A percentile compares a stretch with the other conserved stretches of the same genome.
Conservation (phyloP, 2,113 vertebrate genomes). For the Ginglymostoma cirratum region DNA sequence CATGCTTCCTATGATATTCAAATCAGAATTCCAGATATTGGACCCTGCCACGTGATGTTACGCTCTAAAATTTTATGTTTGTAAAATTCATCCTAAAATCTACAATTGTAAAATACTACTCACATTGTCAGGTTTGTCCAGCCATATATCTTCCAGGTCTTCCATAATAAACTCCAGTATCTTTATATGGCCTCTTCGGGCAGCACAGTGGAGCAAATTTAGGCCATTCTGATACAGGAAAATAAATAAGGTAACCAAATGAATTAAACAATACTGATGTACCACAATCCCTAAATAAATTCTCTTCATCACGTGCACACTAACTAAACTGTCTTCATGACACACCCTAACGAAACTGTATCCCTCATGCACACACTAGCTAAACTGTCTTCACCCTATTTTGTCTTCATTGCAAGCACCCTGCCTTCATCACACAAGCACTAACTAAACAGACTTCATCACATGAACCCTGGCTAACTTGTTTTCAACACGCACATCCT, state of each 20-base stretch:
- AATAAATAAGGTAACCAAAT: constrained; percentile 18
- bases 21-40: neutral
- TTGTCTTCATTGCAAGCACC: too few species aligned
- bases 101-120: neutral
- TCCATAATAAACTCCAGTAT: constrained; percentile 73
- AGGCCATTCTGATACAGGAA: constrained; percentile 61
- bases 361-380: too few species aligned
- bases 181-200: constrained; percentile 68
- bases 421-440: too few species aligned
- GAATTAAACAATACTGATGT: neutral
- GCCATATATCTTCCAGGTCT: constrained; percentile 66
- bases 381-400: too few species aligned
- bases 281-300: neutral
- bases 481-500: too few species aligned
- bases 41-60: neutral
- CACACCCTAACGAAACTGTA: neutral
- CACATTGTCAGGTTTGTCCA: constrained; percentile 73
- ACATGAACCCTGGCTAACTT: too few species aligned
- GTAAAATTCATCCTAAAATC: neutral
- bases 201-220: constrained; percentile 75
- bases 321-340: neutral
- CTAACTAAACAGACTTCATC: too few species aligned
- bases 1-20: neutral
- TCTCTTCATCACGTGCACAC: neutral
- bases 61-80: neutral